Evolutionary conservation across 35 echinoderm and acorn worm genomes (phyloP).

Genomic region (Apostichopus parvimensis): DNA sequence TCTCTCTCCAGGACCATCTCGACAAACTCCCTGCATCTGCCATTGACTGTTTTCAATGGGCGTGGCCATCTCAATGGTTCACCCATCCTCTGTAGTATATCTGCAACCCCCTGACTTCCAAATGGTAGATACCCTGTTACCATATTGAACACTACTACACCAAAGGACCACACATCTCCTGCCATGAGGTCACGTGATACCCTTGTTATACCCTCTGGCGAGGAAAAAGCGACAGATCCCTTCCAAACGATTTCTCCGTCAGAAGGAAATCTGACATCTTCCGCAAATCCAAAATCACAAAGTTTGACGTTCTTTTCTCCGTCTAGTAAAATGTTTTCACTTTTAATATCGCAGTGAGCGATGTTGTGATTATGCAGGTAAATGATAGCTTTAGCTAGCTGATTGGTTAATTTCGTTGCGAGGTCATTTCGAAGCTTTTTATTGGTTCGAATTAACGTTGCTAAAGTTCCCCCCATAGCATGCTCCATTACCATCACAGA

Average conservation of each 20-base stretch:
- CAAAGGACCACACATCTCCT: slow-evolving; percentile 37
- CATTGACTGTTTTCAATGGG: neutral
- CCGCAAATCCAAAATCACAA: slow-evolving; percentile 24
- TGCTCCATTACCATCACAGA: neutral
- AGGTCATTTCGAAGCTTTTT: slow-evolving; percentile 5
- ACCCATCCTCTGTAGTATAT: neutral
- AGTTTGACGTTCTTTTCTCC: slow-evolving; percentile 10
- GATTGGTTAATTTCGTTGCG: neutral
- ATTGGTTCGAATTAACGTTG: neutral
- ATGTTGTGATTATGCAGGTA: slow-evolving; percentile 10
- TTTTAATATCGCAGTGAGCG: slow-evolving; percentile 41
- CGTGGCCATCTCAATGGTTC: slow-evolving; percentile 37
- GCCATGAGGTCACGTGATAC: neutral
- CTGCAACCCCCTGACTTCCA: neutral
- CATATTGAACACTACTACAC: slow-evolving; percentile 39
- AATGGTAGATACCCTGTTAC: slow-evolving; percentile 42
- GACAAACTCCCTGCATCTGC: slow-evolving; percentile 9
- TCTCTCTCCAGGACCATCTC: neutral
- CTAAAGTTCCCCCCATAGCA: slow-evolving; percentile 1
- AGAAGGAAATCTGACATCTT: neutral
- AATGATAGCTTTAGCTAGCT: neutral
- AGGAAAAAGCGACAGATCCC: slow-evolving; percentile 10
- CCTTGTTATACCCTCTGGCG: neutral
- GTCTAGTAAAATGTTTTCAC: slow-evolving; percentile 38
- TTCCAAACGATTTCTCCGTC: neutral